These are phyloP conservation scores for Drosophila pullipes DNA, from an alignment of 2,888 invertebrate genomes.

Conservation along the genomic window DNA sequence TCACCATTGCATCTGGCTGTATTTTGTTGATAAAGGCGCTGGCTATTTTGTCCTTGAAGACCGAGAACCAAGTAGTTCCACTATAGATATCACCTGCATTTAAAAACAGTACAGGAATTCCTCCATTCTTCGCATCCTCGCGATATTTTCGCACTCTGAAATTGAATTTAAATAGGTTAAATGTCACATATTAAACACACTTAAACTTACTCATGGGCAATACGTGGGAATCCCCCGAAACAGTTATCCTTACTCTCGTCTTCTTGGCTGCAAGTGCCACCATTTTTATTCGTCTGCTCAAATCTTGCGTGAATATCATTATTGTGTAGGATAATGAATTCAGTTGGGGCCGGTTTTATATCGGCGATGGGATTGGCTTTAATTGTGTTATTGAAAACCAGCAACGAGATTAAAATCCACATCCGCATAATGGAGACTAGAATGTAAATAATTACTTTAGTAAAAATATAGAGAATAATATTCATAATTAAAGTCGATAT, in stretches of 20 bases:
- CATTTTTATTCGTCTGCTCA: slow-evolving; percentile 91
- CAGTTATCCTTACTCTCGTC: slow-evolving; percentile 88
- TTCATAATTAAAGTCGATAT: background rate
- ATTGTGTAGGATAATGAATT: slow-evolving; percentile 93
- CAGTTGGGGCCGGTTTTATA: slow-evolving; percentile 63
- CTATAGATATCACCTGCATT: slow-evolving; percentile 97
- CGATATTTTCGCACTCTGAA: slow-evolving; percentile 88
- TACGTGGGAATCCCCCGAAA: slow-evolving; percentile 94
- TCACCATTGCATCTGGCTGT: slow-evolving; percentile 94
- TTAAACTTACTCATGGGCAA: slow-evolving; percentile 86
- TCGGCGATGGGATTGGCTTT: slow-evolving; percentile 49
- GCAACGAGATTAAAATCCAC: background rate
- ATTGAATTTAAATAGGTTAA: background rate
- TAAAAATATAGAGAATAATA: background rate
- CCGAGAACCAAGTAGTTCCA: slow-evolving; percentile 94
- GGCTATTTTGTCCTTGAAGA: slow-evolving; percentile 92
- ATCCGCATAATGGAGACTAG: background rate
- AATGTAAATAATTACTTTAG: background rate
- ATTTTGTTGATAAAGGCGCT: slow-evolving; percentile 92
- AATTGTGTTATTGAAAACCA: background rate
- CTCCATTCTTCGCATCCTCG: slow-evolving; percentile 86
- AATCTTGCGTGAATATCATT: slow-evolving; percentile 96
- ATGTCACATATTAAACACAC: background rate
- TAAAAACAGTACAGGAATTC: slow-evolving; percentile 90
- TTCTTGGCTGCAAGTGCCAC: slow-evolving; percentile 87